phyloP scores from a whole-genome alignment of 2,113 vertebrate species.

The Thalassoma bifasciatum region DNA sequence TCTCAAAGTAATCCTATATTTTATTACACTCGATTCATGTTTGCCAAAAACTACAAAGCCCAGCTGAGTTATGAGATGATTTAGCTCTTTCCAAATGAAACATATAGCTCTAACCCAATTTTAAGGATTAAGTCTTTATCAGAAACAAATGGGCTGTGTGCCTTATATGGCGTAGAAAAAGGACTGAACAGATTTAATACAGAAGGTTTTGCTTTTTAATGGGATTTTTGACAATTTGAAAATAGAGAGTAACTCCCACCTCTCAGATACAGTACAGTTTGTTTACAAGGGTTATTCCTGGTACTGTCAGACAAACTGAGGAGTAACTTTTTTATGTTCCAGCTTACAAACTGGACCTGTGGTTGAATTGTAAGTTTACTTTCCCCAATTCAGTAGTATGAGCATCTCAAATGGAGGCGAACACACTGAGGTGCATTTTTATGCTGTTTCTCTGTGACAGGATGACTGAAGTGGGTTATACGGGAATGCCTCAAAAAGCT shows the following conservation, averaged over 20 bases:
- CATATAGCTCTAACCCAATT: background rate
- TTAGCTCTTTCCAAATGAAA: background rate
- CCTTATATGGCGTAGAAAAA: background rate
- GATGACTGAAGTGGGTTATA: background rate
- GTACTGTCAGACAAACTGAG: background rate
- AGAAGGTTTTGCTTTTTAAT: background rate
- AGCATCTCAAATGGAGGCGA: background rate
- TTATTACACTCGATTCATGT: background rate
- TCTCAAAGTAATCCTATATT: background rate
- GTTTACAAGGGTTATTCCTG: background rate
- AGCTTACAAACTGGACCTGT: slow-evolving; percentile 30
- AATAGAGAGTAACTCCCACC: background rate
- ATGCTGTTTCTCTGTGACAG: background rate
- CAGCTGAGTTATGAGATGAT: background rate
- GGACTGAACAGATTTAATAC: background rate
- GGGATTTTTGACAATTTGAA: slow-evolving; percentile 18
- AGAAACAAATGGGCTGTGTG: background rate
- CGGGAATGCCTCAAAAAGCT: background rate
- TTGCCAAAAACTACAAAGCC: background rate
- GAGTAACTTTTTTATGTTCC: slow-evolving; percentile 4
- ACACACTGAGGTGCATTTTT: background rate
- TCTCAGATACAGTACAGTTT: background rate
- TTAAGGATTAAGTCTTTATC: background rate
- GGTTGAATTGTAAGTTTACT: background rate
- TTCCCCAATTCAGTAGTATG: background rate